Percentiles rank a stretch among this genome's conserved stretches.
These are phyloP conservation scores for Callionymus lyra DNA, from an alignment of 2,113 vertebrate genomes.

Conservation along the genomic window DNA sequence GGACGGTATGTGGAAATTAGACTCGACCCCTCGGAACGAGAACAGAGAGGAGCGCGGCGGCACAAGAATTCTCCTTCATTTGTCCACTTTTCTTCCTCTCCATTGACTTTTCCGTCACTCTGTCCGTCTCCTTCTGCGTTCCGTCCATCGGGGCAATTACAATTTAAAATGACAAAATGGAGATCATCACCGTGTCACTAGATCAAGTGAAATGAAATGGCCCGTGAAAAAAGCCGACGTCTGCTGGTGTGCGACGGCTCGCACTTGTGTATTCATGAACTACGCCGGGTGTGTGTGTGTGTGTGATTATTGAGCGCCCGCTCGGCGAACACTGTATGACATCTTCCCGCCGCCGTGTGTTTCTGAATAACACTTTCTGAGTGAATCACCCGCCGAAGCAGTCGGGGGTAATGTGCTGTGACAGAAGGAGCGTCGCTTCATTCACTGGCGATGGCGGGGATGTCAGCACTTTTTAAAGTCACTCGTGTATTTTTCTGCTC, in stretches of 20 bases:
- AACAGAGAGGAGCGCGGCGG: neutral
- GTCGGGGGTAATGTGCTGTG: conserved; percentile 38
- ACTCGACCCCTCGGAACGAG: conserved; percentile 11
- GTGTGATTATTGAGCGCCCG: conserved; percentile 7
- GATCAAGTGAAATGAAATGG: conserved; percentile 59
- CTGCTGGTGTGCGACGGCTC: conserved; percentile 18
- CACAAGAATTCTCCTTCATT: conserved; percentile 22
- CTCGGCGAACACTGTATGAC: conserved; percentile 22
- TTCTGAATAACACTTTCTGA: conserved; percentile 17
- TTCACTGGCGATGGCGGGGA: conserved; percentile 14
- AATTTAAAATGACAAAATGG: conserved; percentile 58
- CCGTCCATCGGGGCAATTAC: conserved; percentile 43
- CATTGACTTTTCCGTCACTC: neutral
- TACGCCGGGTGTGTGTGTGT: conserved; percentile 1
- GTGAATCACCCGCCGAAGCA: conserved; percentile 30
- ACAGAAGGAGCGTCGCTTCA: conserved; percentile 25
- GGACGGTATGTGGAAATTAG: conserved; percentile 39
- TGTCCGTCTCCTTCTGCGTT: neutral
- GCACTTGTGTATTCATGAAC: neutral
- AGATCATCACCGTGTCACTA: conserved; percentile 48
- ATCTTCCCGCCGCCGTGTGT: conserved; percentile 32
- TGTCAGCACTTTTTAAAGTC: conserved; percentile 34
- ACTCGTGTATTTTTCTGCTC: conserved; percentile 5
- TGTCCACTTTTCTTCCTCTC: conserved; percentile 1
- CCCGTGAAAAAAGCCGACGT: conserved; percentile 41